Evolutionary conservation across 1,140 invertebrate genomes (phyloP).

Genomic region (Nephotettix cincticeps): DNA sequence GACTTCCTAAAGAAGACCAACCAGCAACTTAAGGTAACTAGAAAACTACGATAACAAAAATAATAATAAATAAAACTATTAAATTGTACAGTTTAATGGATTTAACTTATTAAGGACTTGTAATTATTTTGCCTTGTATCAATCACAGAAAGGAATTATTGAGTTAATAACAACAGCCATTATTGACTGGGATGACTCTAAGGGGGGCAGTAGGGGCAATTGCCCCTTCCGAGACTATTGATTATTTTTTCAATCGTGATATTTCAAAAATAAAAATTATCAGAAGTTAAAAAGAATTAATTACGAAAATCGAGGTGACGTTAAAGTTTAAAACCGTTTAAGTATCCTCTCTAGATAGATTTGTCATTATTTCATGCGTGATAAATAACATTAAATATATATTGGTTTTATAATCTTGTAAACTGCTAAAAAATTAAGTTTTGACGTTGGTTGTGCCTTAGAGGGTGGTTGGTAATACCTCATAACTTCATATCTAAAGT

Average conservation of each 20-base stretch:
- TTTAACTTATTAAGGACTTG: neutral
- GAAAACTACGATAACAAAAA: too few species aligned
- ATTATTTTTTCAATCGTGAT: neutral
- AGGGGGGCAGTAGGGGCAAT: too few species aligned
- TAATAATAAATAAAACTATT: neutral
- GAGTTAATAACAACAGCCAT: neutral
- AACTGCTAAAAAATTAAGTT: neutral
- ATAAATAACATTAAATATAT: neutral
- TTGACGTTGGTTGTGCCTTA: neutral
- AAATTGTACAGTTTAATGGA: neutral
- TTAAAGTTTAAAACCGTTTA: too few species aligned
- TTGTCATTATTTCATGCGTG: too few species aligned
- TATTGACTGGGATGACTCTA: too few species aligned
- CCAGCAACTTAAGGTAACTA: constrained; percentile 84
- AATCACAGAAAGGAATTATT: neutral
- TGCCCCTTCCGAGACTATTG: too few species aligned
- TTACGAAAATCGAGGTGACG: neutral
- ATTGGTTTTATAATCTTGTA: neutral
- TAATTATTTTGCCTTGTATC: neutral
- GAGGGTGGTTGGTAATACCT: too few species aligned
- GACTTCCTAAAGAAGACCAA: constrained; percentile 91
- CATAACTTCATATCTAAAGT: too few species aligned
- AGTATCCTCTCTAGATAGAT: too few species aligned
- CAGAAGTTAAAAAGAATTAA: too few species aligned
- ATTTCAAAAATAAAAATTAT: too few species aligned